Percentiles rank a stretch among this genome's conserved stretches.
phyloP scores from a whole-genome alignment of 1,140 invertebrate species.

The Dreissena polymorpha region DNA sequence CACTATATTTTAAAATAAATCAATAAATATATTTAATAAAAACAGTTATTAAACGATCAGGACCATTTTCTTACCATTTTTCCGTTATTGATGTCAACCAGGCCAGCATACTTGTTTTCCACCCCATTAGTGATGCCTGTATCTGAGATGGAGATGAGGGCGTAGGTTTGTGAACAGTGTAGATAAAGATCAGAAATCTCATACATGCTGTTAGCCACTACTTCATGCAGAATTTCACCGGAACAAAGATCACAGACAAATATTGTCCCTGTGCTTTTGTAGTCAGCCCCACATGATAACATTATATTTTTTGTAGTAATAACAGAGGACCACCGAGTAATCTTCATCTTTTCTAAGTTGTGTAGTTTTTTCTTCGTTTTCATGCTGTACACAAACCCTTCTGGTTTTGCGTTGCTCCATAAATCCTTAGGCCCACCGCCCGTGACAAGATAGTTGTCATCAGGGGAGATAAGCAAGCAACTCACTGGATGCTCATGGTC shows the following conservation, averaged over 20 bases:
- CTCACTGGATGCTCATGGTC: slow-evolving; percentile 8
- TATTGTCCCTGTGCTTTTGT: slow-evolving; percentile 21
- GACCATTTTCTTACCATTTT: background rate
- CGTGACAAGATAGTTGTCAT: slow-evolving; percentile 56
- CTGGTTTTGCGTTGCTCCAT: background rate
- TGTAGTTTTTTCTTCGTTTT: slow-evolving; percentile 21
- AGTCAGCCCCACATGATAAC: background rate
- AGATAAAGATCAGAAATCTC: background rate
- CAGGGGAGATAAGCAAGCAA: slow-evolving; percentile 56
- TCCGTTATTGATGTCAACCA: slow-evolving; percentile 13
- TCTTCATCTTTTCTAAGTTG: background rate
- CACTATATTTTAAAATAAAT: no score
- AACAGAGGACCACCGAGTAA: background rate
- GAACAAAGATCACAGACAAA: slow-evolving; percentile 9
- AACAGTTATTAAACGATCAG: no score
- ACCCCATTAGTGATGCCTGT: slow-evolving; percentile 8
- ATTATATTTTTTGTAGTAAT: slow-evolving; percentile 15
- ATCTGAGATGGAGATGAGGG: background rate
- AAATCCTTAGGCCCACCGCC: background rate
- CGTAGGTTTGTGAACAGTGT: slow-evolving; percentile 26
- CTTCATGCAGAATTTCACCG: background rate
- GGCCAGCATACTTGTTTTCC: slow-evolving; percentile 19
- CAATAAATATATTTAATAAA: no score
- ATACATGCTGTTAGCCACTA: slow-evolving; percentile 21
- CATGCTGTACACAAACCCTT: slow-evolving; percentile 14